These are phyloP conservation scores for Bucorvus abyssinicus DNA, from an alignment of 2,797 vertebrate genomes.

Conservation along the genomic window DNA sequence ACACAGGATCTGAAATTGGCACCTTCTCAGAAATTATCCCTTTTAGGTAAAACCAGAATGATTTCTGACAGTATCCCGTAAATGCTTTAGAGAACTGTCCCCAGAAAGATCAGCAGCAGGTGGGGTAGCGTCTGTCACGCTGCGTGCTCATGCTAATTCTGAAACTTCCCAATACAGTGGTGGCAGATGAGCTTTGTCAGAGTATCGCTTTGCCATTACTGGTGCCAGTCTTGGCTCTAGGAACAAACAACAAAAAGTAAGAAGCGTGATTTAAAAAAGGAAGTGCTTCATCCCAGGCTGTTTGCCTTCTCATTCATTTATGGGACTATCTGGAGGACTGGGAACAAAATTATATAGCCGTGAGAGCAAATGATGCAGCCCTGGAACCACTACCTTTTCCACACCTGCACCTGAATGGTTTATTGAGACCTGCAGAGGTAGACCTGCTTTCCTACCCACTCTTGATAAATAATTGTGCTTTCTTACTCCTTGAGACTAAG, in stretches of 20 bases:
- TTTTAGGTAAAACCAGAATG: background rate
- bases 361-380: background rate
- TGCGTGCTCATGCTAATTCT: background rate
- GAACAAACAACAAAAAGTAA: background rate
- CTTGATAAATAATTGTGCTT: background rate
- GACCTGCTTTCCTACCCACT: background rate
- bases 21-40: background rate
- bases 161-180: background rate
- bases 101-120: background rate
- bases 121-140: accelerated
- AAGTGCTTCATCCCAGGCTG: background rate
- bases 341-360: background rate
- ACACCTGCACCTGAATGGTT: background rate
- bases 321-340: background rate
- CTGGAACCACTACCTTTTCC: background rate
- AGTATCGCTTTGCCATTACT: background rate
- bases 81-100: background rate
- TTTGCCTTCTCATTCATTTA: background rate
- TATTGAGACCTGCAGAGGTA: background rate
- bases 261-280: background rate
- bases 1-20: background rate
- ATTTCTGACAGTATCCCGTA: background rate
- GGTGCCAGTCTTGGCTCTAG: background rate
- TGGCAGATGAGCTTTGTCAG: background rate
- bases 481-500: background rate